Conservation (phyloP, 2,888 invertebrate genomes). For the Drosophila kuntzei region DNA sequence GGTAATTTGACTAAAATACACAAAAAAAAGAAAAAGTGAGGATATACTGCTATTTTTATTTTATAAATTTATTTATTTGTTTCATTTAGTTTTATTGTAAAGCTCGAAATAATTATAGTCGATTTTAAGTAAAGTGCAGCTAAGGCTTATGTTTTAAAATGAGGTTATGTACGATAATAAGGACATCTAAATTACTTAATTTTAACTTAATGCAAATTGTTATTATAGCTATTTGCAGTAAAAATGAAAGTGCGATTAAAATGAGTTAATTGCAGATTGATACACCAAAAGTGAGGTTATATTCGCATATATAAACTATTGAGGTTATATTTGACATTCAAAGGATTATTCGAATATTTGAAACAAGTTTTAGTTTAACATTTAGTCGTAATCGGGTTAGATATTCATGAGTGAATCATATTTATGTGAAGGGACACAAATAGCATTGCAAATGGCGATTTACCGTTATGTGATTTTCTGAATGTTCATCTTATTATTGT, state of each 20-base stretch:
- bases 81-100: no score
- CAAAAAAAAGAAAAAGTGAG: not conserved
- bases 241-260: not conserved
- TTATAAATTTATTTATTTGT: no score
- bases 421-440: constrained; percentile 39
- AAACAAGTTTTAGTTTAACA: not conserved
- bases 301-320: no score
- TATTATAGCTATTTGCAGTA: no score
- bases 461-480: constrained; percentile 28
- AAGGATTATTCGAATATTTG: not conserved
- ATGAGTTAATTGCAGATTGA: not conserved
- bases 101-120: no score
- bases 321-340: not conserved
- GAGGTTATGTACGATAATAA: constrained; percentile 1
- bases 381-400: constrained; percentile 4
- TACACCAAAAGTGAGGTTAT: constrained; percentile 17
- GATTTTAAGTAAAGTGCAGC: no score
- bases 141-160: no score
- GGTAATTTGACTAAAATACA: no score
- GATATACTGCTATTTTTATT: no score
- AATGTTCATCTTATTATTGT: not conserved
- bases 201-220: no score
- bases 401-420: constrained; percentile 36
- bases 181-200: not conserved
- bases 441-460: constrained; percentile 36